Evolutionary conservation across 2,113 vertebrate genomes (phyloP), one percentile per base, ranked within the genome.

Genomic region (Electrona antarctica): DNA sequence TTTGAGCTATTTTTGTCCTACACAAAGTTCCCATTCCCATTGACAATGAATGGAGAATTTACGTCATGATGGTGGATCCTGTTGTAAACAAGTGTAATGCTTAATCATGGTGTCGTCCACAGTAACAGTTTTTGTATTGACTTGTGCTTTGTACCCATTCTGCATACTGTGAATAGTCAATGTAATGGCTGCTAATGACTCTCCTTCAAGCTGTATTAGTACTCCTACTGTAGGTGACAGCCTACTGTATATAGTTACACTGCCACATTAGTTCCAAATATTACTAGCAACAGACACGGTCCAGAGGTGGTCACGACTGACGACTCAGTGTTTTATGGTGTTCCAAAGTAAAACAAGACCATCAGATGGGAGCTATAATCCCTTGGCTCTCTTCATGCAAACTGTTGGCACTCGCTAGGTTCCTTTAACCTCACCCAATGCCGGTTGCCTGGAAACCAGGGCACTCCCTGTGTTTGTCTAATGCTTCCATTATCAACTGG

Each of bases 361-460:
- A 47, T 67, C 47, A 57, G 45, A 61, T 76, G 21, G 57, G 61
- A 21, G 41, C 46, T 67, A n/a, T 80, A 50, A 78, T 71, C 1
- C 11, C 11, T 8, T 68, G 15, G n/a, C 63, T 9, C 13, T 1
- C 7, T 54, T 72, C 45, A 56, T 10, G 46, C 55, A 76, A 78
- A 76, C 60, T 76, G 1, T 49, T 7, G 3, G 6, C 3, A 67
- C 13, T 52, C 59, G 21, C 67, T 59, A 57, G 13, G 1, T 67
- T 46, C 9, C 1, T 63, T 66, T 4, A n/a, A 56, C 13, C 47
- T 14, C 47, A 77, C 1, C 2, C 56, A 33, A 7, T 21, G 21
- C 21, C 7, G 57, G 76, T 86, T 83, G 29, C 85, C 64, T 81
- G 55, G 85, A 67, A 76, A 87, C 85, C 0, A 59, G 46, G 65